Base-by-base conservation (phyloP, 2,797 vertebrate species). In the Hirundo rustica region DNA sequence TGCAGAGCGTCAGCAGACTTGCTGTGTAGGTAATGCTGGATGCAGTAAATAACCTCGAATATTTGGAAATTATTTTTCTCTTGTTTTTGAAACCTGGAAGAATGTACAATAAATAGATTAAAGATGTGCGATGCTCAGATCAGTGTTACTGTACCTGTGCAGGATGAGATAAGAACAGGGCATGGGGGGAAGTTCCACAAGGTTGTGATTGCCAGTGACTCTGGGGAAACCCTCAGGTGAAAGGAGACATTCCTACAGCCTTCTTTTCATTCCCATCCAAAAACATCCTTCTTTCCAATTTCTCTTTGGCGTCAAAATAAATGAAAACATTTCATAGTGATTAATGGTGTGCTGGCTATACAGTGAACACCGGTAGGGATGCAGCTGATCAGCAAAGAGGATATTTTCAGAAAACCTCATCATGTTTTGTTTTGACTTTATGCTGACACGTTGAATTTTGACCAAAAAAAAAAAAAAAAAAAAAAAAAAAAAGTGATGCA, bases 221-320 rank as follows among this genome's bases (percentile, higher is more conserved):
- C 48, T 81, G 55, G 32, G 66, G 34, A 78, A 92, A 15, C 60
- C 30, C 30, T 11, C 7, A 79, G n/a, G 65, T 73, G 72, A 73
- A 72, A 89, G 36, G 32, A 88, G 51, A 60, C 75, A 72, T 48
- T 75, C 40, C 21, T 60, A 13, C 44, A 75, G 76, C 21, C 36
- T 68, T 26, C 17, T 78, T 95, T 92, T 64, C 10, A 26, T 70
- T 95, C 40, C 73, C n/a, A 51, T 60, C 85, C 76, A 83, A 47
- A 95, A 94, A 70, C 62, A 60, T 4, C 71, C 66, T 88, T 68
- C 70, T 40, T 88, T 94, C 87, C 95, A 78, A 84, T 96, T 91
- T 95, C 66, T 89, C 70, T 88, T 81, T 48, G 70, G 71, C 88
- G 85, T 94, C 95, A 97, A 92, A 97, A 93, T 78, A 95, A 92